Percentiles rank a stretch among this genome's conserved stretches.
These are phyloP conservation scores for Alosa sapidissima DNA, from an alignment of 2,797 vertebrate species.

Conservation along the genomic window DNA sequence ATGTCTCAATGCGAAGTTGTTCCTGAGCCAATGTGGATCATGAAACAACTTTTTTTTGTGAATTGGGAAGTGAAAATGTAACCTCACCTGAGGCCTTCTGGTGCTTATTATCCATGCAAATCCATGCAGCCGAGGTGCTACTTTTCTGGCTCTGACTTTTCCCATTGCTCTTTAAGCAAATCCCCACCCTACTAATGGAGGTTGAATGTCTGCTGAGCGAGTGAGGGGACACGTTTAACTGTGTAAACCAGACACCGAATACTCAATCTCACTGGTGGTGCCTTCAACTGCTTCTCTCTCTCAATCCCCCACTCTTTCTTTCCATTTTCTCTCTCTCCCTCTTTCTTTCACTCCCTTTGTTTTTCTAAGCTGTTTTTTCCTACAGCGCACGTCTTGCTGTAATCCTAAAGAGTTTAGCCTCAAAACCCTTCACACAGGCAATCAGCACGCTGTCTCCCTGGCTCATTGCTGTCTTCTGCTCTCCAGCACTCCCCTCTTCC, in stretches of 20 bases:
- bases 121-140: not conserved
- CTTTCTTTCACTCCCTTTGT: not conserved
- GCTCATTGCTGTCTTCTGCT: not conserved
- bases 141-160: not conserved
- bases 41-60: not conserved
- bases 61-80: not conserved
- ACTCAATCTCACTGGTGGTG: not conserved
- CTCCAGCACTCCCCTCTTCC: conserved; percentile 26
- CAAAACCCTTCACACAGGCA: conserved; percentile 47
- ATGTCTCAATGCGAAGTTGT: not conserved
- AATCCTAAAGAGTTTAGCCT: conserved; percentile 45
- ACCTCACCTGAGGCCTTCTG: not conserved
- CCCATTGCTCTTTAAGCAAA: not conserved
- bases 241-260: not conserved
- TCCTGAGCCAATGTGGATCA: not conserved
- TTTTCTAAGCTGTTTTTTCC: conserved; percentile 2
- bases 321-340: not conserved
- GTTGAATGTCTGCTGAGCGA: not conserved
- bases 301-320: not conserved
- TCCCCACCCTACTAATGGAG: not conserved
- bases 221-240: not conserved
- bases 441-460: not conserved
- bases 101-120: conserved; percentile 17
- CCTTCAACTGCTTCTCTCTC: not conserved
- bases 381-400: conserved; percentile 22